Conservation (phyloP, 2,797 vertebrate species). For the Myotis myotis region DNA sequence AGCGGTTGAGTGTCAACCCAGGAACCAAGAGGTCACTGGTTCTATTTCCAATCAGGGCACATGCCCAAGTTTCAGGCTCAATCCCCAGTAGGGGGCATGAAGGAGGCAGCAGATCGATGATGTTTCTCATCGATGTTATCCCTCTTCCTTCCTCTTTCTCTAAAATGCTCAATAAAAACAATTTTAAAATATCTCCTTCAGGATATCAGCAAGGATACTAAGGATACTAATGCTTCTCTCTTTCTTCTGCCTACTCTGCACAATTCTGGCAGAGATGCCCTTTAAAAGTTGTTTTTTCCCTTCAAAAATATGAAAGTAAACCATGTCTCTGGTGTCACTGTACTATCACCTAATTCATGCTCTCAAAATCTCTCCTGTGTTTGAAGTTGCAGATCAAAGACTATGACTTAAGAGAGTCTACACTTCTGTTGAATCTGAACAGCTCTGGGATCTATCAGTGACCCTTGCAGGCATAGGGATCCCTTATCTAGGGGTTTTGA, state of each 20-base stretch:
- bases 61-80: too few species aligned
- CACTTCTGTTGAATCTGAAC: not conserved
- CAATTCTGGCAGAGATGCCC: not conserved
- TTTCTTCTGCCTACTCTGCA: not conserved
- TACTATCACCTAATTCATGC: not conserved
- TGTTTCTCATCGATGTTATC: too few species aligned
- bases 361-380: not conserved
- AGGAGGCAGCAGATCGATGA: too few species aligned
- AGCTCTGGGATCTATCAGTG: not conserved
- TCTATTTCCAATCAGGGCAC: too few species aligned
- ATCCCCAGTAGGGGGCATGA: too few species aligned
- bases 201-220: not conserved
- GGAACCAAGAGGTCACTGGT: too few species aligned
- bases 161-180: too few species aligned
- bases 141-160: too few species aligned
- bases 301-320: not conserved
- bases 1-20: too few species aligned
- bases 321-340: not conserved
- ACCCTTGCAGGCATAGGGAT: not conserved
- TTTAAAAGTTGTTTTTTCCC: not conserved
- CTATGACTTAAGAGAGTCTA: not conserved
- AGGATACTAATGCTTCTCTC: not conserved
- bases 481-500: not conserved
- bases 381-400: conserved; percentile 5
- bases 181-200: not conserved